phyloP scores from a whole-genome alignment of 1,140 invertebrate species.

The Meloidogyne hapla region DNA sequence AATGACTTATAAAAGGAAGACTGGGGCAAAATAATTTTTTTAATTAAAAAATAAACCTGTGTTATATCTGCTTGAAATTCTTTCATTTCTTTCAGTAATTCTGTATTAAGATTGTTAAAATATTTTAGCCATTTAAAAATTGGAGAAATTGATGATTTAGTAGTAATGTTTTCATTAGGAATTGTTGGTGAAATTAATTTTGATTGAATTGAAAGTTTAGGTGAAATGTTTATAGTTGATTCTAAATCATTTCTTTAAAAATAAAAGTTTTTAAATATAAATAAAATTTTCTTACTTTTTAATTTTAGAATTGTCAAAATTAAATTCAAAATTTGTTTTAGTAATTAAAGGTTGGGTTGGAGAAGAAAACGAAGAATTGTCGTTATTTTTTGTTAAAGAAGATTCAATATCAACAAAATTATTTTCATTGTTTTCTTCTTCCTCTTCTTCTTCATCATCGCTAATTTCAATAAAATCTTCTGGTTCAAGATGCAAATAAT shows the following conservation, averaged over 20 bases:
- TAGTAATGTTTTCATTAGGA: neutral
- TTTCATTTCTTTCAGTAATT: neutral
- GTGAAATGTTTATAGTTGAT: no score
- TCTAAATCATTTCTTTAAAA: no score
- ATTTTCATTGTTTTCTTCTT: constrained; percentile 19
- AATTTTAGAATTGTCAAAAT: constrained; percentile 17
- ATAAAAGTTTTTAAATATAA: no score
- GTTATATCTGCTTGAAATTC: neutral
- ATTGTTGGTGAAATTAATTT: neutral
- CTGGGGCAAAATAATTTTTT: no score
- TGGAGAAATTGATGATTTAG: neutral
- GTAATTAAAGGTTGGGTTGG: neutral
- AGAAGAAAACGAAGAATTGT: neutral
- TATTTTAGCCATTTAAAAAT: neutral
- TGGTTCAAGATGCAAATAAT: neutral
- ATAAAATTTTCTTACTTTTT: no score
- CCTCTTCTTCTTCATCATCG: constrained; percentile 13
- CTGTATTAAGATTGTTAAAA: neutral
- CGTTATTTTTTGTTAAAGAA: neutral
- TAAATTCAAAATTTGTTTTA: neutral
- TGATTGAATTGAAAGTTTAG: no score
- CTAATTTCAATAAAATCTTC: constrained; percentile 13
- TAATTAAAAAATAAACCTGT: neutral
- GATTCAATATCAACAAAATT: neutral
- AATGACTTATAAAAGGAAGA: no score